Evolutionary conservation across 2,888 invertebrate genomes (phyloP).

Genomic region (Peribatodes rhomboidaria): DNA sequence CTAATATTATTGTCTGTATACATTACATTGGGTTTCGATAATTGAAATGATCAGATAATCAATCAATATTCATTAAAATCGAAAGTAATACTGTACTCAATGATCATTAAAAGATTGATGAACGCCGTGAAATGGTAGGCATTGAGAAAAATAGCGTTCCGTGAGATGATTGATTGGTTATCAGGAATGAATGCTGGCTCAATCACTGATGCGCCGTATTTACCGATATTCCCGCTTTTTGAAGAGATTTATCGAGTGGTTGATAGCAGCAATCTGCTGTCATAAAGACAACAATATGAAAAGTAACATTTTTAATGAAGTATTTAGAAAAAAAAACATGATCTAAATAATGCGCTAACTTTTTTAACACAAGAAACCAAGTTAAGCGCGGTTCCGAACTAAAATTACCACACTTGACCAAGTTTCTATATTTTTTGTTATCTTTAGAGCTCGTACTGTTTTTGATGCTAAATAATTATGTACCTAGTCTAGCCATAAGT

Average conservation of each 20-base stretch:
- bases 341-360: neutral
- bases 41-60: neutral
- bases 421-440: too few relatives aligned
- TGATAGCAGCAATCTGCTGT: neutral
- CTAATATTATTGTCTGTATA: neutral
- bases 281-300: neutral
- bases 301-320: neutral
- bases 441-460: too few relatives aligned
- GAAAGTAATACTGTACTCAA: conserved; percentile 24
- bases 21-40: neutral
- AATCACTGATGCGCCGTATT: conserved; percentile 21
- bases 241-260: conserved; percentile 1
- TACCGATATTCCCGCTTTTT: conserved; percentile 4
- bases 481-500: too few relatives aligned
- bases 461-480: too few relatives aligned
- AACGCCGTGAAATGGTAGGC: conserved; percentile 30
- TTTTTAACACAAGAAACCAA: neutral
- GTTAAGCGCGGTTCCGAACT: too few relatives aligned
- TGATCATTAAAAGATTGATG: conserved; percentile 41
- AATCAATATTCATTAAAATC: conserved; percentile 27
- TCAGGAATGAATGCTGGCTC: conserved; percentile 29
- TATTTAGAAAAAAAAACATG: neutral
- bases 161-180: conserved; percentile 35
- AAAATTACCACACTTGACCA: too few relatives aligned
- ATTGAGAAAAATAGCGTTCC: conserved; percentile 27